Base-by-base conservation (phyloP, 1,140 invertebrate species). In the Solenopsis fugax region DNA sequence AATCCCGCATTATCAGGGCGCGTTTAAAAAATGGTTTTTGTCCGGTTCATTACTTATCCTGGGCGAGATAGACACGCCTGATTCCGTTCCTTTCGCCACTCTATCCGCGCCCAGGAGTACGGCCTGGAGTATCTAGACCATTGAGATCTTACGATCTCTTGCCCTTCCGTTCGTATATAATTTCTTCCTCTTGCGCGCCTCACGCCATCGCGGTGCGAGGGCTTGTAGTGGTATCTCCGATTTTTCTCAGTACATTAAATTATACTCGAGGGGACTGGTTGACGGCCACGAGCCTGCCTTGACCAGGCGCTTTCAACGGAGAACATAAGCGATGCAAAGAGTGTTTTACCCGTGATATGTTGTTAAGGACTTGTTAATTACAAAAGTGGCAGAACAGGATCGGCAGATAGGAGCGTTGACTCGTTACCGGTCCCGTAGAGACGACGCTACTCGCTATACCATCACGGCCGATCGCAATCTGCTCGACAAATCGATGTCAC, bases 301-400 rank as follows among this genome's bases (percentile, higher is more conserved):
- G 50, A 62, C 60, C 52, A 29, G 80, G 60, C 34, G 54, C 62
- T 88, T 87, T 89, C 82, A 87, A 65, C 87, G 88, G 18, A 9
- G 76, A 48, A 58, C 65, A 60, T 62, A 54, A 86, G 85, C 87
- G 87, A 86, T 58, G 78, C 73, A 41, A 78, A 56, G 76, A 73
- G 69, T 77, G 67, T 76, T 64, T 77, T 75, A 71, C 58, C 54
- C 76, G 71, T 67, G 89, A 90, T 90, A 86, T 45, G 89, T 90
- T 82, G 89, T 90, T 88, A 89, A 84, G 88, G 73, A 67, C 86
- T 90, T 90, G 89, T 91, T 91, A 90, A 91, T 91, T 91, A 90
- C 87, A 88, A 88, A 88, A 91, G 89, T 91, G 87, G 89, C 89
- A 84, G 90, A 88, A 91, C 87, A 89, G 86, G 87, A 85, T 91